phyloP scores from a whole-genome alignment of 2,113 vertebrate genomes.

The Todiramphus chloris region DNA sequence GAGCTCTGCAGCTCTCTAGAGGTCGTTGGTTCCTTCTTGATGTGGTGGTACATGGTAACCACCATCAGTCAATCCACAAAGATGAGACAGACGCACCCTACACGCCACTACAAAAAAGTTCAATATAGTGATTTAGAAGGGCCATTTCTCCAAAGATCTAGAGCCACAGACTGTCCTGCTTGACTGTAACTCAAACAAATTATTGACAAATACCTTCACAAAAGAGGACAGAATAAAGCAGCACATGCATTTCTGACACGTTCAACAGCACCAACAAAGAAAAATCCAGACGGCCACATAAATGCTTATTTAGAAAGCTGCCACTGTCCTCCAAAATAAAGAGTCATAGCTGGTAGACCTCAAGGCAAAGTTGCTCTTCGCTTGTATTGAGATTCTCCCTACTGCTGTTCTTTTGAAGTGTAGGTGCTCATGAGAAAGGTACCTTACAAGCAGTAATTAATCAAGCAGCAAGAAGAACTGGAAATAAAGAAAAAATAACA shows the following conservation, averaged over 20 bases:
- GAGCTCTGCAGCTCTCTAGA: background rate
- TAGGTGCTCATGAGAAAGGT: background rate
- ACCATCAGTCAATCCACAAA: background rate
- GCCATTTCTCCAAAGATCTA: background rate
- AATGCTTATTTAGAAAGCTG: background rate
- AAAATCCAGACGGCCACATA: background rate
- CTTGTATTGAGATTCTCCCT: background rate
- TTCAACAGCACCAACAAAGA: background rate
- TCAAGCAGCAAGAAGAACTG: background rate
- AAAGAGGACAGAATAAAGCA: background rate
- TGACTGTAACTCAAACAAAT: background rate
- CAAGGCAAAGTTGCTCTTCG: background rate
- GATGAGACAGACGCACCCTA: background rate
- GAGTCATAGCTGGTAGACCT: background rate
- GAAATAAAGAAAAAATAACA: background rate
- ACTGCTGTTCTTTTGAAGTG: background rate
- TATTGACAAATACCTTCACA: background rate
- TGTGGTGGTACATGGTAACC: background rate
- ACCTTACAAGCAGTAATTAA: background rate
- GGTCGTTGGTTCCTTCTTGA: background rate
- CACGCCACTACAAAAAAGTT: background rate
- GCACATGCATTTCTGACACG: background rate
- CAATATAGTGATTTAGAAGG: background rate
- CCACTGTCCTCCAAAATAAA: background rate
- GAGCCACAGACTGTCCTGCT: background rate